A percentile compares a stretch with the other conserved stretches of the same genome.
Evolutionary conservation across 2,888 invertebrate species (phyloP).

Genomic region (Cheilosia vulpina): DNA sequence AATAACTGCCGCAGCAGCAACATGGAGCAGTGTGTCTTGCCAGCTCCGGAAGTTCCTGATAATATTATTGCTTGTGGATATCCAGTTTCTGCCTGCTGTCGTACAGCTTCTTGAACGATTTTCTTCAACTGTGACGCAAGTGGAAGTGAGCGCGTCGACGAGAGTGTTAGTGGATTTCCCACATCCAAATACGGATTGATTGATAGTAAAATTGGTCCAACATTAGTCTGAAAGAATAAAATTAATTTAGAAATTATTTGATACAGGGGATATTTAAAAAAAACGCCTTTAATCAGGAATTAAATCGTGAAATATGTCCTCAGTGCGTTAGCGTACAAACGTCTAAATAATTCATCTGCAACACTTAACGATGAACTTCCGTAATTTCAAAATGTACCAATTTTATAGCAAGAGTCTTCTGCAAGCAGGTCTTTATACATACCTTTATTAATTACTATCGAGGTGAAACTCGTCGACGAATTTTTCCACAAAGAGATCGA

Average conservation of each 20-base stretch:
- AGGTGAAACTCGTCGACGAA: too few species aligned
- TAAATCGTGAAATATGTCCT: too few species aligned
- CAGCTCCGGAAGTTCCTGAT: constrained; percentile 95
- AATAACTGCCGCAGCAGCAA: constrained; percentile 94
- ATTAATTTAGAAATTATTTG: neutral
- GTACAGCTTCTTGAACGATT: constrained; percentile 95
- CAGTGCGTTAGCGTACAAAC: too few species aligned
- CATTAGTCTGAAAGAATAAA: constrained; percentile 89
- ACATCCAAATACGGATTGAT: constrained; percentile 95
- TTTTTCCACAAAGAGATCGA: too few species aligned
- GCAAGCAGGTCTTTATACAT: too few species aligned
- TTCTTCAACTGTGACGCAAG: constrained; percentile 92
- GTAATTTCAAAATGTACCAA: too few species aligned
- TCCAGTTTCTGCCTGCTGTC: constrained; percentile 97
- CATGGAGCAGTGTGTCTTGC: constrained; percentile 97
- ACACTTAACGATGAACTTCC: too few species aligned
- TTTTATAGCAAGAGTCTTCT: too few species aligned
- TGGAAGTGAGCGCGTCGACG: constrained; percentile 90
- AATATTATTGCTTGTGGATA: constrained; percentile 97
- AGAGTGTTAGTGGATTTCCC: constrained; percentile 93
- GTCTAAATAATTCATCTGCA: too few species aligned
- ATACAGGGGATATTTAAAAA: neutral
- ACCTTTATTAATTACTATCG: too few species aligned
- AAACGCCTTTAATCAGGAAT: too few species aligned
- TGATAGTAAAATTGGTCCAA: constrained; percentile 95